Percentiles rank a stretch among this genome's conserved stretches.
Evolutionary conservation across 2,888 invertebrate species (phyloP).

Genomic region (Iphiclides podalirius): DNA sequence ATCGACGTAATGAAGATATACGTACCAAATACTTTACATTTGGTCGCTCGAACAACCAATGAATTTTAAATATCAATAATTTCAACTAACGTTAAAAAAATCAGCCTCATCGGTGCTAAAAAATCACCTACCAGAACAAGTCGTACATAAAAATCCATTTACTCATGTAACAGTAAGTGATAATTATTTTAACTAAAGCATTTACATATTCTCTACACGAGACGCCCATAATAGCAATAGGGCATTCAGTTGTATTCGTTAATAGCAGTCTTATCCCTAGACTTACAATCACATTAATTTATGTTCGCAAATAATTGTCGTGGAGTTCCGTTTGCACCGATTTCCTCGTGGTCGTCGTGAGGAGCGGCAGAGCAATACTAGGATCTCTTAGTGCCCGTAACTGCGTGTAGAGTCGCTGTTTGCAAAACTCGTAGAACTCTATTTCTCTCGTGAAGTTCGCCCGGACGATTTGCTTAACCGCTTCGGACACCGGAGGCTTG

Average conservation of each 20-base stretch:
- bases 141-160: too few relatives aligned
- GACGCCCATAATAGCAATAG: too few relatives aligned
- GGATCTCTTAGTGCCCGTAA: conserved; percentile 85
- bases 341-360: conserved; percentile 39
- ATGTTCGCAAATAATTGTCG: conserved; percentile 19
- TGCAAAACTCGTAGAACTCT: conserved; percentile 94
- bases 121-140: too few relatives aligned
- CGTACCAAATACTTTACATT: too few relatives aligned
- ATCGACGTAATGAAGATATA: too few relatives aligned
- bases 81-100: too few relatives aligned
- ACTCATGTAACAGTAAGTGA: too few relatives aligned
- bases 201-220: background rate
- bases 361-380: conserved; percentile 47
- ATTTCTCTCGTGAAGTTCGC: conserved; percentile 93
- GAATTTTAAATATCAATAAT: too few relatives aligned
- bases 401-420: conserved; percentile 90
- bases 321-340: conserved; percentile 23
- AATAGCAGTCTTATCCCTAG: conserved; percentile 14
- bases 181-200: background rate
- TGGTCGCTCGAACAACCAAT: too few relatives aligned
- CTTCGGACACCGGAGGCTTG: conserved; percentile 92
- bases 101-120: background rate
- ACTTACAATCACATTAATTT: conserved; percentile 3
- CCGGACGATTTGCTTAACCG: conserved; percentile 91
- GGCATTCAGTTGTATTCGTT: background rate